Base-by-base conservation (phyloP, 2,888 invertebrate species). In the Callimorpha dominula region DNA sequence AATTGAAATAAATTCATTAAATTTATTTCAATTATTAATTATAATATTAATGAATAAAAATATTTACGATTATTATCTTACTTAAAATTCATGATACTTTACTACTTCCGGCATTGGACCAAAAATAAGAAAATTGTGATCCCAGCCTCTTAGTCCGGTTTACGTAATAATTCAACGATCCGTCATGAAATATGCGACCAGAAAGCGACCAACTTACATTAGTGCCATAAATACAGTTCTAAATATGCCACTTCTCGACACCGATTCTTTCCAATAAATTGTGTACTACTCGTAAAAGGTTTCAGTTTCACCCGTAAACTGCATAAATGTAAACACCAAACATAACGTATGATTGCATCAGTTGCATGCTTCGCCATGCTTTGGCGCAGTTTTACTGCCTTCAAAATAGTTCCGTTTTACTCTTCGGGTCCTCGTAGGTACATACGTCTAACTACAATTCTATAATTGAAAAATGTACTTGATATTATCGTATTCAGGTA, bases 261-360 rank as follows among this genome's bases (percentile, higher is more conserved):
- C 20, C 1, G 54, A 70, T 52, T 54, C 42, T 63, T 65, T 65
- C 40, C 42, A 11, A 66, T 74, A 72, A 73, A 80, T 71, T 77
- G 71, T 74, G 71, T 73, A 71, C 75, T 80, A 70, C 72, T 77
- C 80, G 77, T 83, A 82, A 87, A 78, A 76, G 65, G 75, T 73
- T 65, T 76, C 76, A 69, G 79, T 78, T 81, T 81, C 66, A 74
- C 80, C 77, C 71, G 73, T 86, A 82, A 87, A 84, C 82, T 83
- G 83, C 75, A 78, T 73, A 74, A 84, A 83, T 81, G 85, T 86
- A 86, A 86, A 87, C 86, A 87, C 72, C 65, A 75, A 71, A 83
- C 75, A 74, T 68, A 71, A 78, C 60, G 76, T 71, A 79, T 70
- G 78, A 71, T 74, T 78, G 81, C 84, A 77, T 79, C 70, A 77